Conservation (phyloP, 2,113 vertebrate species). For the Campylomormyrus numenius region DNA sequence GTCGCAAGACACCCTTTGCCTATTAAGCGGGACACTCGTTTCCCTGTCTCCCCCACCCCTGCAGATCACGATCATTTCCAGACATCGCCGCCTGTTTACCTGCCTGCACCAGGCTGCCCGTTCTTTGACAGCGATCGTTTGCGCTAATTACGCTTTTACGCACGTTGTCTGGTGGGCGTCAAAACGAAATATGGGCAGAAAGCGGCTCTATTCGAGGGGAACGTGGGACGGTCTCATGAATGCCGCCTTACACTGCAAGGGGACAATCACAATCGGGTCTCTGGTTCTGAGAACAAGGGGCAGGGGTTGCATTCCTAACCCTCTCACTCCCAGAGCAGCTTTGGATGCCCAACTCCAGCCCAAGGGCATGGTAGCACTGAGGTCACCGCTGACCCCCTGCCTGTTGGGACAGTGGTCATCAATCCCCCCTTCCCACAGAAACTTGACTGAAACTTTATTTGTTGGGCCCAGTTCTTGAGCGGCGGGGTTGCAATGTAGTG, state of each 20-base stretch:
- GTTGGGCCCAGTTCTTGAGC: not conserved
- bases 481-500: not conserved
- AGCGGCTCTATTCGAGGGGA: conserved; percentile 31
- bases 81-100: not conserved
- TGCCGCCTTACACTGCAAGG: conserved; percentile 7
- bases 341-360: not conserved
- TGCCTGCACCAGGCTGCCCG: not conserved
- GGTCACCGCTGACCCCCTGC: not conserved
- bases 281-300: not conserved
- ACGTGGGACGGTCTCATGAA: conserved; percentile 2
- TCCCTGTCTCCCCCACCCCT: not conserved
- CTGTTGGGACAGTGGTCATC: not conserved
- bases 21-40: not conserved
- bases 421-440: not conserved
- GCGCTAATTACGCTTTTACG: not conserved
- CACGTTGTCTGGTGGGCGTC: conserved; percentile 35
- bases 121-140: not conserved
- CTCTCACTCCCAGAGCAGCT: not conserved
- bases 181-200: conserved; percentile 47
- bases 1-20: not conserved
- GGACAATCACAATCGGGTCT: not conserved
- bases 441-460: not conserved
- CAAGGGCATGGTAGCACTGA: not conserved
- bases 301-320: conserved; percentile 1
- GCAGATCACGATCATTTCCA: not conserved